phyloP scores from a whole-genome alignment of 2,797 vertebrate genomes.

The Pangasius djambal region DNA sequence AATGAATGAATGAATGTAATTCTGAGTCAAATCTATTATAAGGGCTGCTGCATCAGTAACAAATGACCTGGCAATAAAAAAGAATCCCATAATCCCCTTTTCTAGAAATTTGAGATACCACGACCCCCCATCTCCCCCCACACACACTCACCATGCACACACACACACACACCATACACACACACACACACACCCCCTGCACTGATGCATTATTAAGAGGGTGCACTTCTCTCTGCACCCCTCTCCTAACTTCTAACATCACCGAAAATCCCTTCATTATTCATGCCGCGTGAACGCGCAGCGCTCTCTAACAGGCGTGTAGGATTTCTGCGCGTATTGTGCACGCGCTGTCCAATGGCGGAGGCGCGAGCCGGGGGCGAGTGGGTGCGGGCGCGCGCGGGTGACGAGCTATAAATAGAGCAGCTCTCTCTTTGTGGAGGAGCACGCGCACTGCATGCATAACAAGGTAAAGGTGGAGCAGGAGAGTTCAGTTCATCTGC shows the following conservation, averaged over 20 bases:
- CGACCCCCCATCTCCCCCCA: not conserved
- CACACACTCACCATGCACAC: not conserved
- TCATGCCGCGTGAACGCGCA: conserved; percentile 55
- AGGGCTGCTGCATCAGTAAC: not conserved
- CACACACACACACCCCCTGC: conserved; percentile 1
- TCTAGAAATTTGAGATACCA: conserved; percentile 22
- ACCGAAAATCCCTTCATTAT: conserved; percentile 60
- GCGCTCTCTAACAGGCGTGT: conserved; percentile 55
- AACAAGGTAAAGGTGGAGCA: conserved; percentile 60
- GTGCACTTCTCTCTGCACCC: conserved; percentile 43
- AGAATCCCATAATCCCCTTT: conserved; percentile 20
- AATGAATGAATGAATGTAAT: not conserved
- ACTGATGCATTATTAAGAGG: conserved; percentile 56
- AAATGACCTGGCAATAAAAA: not conserved
- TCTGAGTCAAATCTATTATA: not conserved
- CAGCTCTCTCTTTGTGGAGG: conserved; percentile 58
- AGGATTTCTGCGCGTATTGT: conserved; percentile 57
- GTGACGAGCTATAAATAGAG: conserved; percentile 74
- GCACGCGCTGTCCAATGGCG: conserved; percentile 49
- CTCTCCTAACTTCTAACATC: conserved; percentile 20
- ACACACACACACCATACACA: not conserved
- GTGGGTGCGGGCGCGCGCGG: conserved; percentile 60
- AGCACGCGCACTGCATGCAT: conserved; percentile 57
- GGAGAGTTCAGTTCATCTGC: conserved; percentile 22
- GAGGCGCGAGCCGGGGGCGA: conserved; percentile 34